Percentiles rank a stretch among this genome's conserved stretches.
Conservation (phyloP, 2,113 vertebrate species). For the Seriola dumerili region DNA sequence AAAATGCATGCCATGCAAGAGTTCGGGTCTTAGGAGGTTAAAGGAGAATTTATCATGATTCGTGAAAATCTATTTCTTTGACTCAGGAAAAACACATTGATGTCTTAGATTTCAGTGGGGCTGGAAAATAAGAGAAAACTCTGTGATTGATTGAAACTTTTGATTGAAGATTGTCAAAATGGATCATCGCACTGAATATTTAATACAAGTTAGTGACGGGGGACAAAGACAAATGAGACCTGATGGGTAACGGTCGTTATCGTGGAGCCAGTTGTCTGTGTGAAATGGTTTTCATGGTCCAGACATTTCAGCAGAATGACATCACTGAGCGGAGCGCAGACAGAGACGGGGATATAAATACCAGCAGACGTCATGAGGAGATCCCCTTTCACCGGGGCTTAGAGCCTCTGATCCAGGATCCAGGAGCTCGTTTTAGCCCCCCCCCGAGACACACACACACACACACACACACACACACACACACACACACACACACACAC, state of each 20-base stretch:
- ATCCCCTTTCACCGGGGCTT: conserved; percentile 69
- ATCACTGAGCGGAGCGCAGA: conserved; percentile 8
- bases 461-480: neutral
- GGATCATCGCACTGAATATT: neutral
- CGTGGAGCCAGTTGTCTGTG: conserved; percentile 3
- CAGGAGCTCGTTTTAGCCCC: conserved; percentile 48
- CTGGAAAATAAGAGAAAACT: no score
- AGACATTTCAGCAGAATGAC: conserved; percentile 13
- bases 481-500: no score
- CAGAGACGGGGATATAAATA: conserved; percentile 50
- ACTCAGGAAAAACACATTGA: no score
- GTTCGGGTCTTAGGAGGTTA: no score
- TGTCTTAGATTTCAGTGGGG: no score
- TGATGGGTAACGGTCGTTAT: neutral
- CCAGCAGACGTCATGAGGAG: conserved; percentile 50
- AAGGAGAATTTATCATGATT: no score
- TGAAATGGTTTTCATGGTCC: conserved; percentile 24
- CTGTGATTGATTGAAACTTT: no score
- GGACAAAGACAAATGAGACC: neutral
- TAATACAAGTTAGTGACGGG: neutral
- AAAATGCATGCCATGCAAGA: no score
- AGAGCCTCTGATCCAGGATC: conserved; percentile 49
- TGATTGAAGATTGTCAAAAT: no score
- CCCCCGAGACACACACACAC: no score
- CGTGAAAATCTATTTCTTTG: no score